Conservation (phyloP, 2,113 vertebrate genomes). For the Siphamia tubifer region DNA sequence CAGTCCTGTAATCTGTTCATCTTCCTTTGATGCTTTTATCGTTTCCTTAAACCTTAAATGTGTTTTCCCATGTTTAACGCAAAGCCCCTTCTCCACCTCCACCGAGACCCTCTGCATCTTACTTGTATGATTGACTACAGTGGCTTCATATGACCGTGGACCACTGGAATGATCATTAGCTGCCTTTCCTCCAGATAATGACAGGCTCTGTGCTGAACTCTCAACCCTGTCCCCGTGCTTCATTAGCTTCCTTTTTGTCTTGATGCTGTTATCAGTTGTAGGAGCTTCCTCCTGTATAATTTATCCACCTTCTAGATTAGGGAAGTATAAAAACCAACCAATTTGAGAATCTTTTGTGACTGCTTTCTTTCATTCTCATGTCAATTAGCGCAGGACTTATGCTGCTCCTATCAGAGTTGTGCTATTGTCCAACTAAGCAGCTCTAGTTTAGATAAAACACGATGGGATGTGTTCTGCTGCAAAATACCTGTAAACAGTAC, state of each 20-base stretch:
- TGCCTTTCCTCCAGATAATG: conserved; percentile 43
- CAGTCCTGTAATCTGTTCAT: conserved; percentile 46
- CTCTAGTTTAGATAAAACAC: conserved; percentile 3
- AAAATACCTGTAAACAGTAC: conserved; percentile 36
- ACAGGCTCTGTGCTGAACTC: conserved; percentile 43
- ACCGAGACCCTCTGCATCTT: conserved; percentile 31
- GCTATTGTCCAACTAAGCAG: conserved; percentile 1
- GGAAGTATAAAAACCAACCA: background rate
- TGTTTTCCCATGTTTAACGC: conserved; percentile 22
- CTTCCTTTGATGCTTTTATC: conserved; percentile 20
- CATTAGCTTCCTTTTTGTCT: conserved; percentile 24
- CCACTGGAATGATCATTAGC: conserved; percentile 36
- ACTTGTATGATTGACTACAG: conserved; percentile 23
- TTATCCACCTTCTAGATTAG: background rate
- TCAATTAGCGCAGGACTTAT: background rate
- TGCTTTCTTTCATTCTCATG: background rate
- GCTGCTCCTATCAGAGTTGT: background rate
- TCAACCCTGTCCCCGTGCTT: conserved; percentile 6
- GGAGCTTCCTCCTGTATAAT: background rate
- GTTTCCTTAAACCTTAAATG: conserved; percentile 25
- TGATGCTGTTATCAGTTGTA: background rate
- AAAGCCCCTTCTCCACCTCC: conserved; percentile 1
- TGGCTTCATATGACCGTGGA: conserved; percentile 6
- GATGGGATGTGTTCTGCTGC: conserved; percentile 15
- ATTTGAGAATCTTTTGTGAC: background rate